Conservation (phyloP, 2,888 invertebrate species). For the Anorthoa munda region DNA sequence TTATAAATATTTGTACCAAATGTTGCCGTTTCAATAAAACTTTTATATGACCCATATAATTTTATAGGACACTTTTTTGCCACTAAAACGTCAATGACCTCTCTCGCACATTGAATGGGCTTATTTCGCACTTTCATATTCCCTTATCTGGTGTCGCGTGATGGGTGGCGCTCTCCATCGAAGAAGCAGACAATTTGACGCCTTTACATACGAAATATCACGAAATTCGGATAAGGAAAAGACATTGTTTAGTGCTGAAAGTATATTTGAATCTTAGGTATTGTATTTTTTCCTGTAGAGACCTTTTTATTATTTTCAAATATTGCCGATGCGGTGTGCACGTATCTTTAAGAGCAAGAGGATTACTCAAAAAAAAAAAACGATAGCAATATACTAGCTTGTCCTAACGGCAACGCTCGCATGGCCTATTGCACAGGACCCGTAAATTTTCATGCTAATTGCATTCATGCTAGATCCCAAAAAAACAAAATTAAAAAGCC, state of each 20-base stretch:
- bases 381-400: no score
- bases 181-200: conserved; percentile 9
- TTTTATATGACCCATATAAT: conserved; percentile 19
- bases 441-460: no score
- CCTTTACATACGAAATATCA: conserved; percentile 15
- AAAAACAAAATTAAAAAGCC: no score
- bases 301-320: neutral
- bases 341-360: no score
- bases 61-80: conserved; percentile 23
- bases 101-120: conserved; percentile 20
- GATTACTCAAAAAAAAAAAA: no score
- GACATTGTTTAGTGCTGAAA: neutral
- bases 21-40: neutral
- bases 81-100: conserved; percentile 31
- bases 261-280: neutral
- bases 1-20: neutral
- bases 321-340: neutral
- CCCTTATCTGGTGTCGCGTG: conserved; percentile 31
- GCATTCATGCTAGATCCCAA: no score
- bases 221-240: conserved; percentile 20
- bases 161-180: conserved; percentile 47
- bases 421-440: no score
- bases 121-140: conserved; percentile 36
- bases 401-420: no score
- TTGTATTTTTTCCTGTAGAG: neutral